These are phyloP conservation scores for Drosophila miranda DNA, from an alignment of 1,140 invertebrate species.

Conservation along the genomic window DNA sequence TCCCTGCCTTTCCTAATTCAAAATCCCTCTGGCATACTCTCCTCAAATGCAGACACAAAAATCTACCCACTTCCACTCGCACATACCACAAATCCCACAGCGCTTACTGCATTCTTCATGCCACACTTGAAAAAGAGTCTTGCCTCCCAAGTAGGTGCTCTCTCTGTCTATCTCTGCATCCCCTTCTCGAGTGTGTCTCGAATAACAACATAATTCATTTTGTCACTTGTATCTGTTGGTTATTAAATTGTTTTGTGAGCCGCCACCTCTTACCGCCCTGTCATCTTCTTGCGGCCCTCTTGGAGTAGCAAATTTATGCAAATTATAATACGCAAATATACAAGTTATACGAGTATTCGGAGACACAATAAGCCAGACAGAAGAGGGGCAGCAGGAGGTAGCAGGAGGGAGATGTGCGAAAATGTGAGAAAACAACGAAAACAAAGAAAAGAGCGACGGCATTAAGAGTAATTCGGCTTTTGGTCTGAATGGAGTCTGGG, in stretches of 20 bases:
- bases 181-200: conserved; percentile 21
- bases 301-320: conserved; percentile 66
- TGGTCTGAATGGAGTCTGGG: neutral
- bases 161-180: neutral
- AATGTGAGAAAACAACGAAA: conserved; percentile 37
- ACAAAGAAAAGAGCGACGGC: conserved; percentile 41
- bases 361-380: conserved; percentile 63
- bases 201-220: conserved; percentile 79
- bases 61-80: no score
- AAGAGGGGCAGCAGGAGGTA: neutral
- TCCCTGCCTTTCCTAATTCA: no score
- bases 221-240: conserved; percentile 76
- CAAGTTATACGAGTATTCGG: conserved; percentile 54
- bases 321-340: conserved; percentile 79
- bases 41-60: no score
- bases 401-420: conserved; percentile 40
- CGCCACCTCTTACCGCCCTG: conserved; percentile 50
- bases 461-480: conserved; percentile 47
- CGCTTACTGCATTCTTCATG: no score
- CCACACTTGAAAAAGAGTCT: no score
- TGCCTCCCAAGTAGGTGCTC: no score
- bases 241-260: conserved; percentile 74
- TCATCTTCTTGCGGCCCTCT: conserved; percentile 8
- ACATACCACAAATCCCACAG: no score
- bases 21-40: no score